phyloP scores from a whole-genome alignment of 2,113 vertebrate genomes.

The Meleagris gallopavo region DNA sequence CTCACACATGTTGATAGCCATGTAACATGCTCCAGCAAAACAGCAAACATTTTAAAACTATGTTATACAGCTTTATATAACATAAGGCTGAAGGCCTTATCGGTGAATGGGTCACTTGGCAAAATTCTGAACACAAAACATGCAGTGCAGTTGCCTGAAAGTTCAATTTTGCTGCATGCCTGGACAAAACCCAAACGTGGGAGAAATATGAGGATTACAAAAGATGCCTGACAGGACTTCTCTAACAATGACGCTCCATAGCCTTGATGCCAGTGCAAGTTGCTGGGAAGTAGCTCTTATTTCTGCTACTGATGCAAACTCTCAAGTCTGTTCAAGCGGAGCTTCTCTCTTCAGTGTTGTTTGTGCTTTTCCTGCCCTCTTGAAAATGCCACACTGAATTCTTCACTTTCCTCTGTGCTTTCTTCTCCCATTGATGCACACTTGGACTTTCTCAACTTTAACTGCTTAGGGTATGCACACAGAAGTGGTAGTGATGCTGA shows the following conservation, averaged over 20 bases:
- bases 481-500: not conserved
- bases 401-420: not conserved
- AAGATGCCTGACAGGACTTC: slow-evolving; percentile 17
- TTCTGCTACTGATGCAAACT: not conserved
- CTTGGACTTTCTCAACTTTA: not conserved
- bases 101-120: slow-evolving; percentile 60
- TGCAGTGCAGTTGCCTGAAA: slow-evolving; percentile 15
- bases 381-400: not conserved
- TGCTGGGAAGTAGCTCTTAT: not conserved
- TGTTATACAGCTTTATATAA: not conserved
- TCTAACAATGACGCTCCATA: not conserved
- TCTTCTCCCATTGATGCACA: not conserved
- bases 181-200: not conserved
- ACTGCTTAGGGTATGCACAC: not conserved
- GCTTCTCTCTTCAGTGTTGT: not conserved
- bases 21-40: not conserved
- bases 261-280: not conserved
- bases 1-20: not conserved
- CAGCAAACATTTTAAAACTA: slow-evolving; percentile 47
- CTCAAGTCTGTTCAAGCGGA: not conserved
- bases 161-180: not conserved
- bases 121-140: slow-evolving; percentile 23
- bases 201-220: not conserved
- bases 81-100: slow-evolving; percentile 27
- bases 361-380: not conserved